Evolutionary conservation across 2,888 invertebrate genomes (phyloP), one percentile per base, ranked within the genome.

Genomic region (Noctua fimbriata): DNA sequence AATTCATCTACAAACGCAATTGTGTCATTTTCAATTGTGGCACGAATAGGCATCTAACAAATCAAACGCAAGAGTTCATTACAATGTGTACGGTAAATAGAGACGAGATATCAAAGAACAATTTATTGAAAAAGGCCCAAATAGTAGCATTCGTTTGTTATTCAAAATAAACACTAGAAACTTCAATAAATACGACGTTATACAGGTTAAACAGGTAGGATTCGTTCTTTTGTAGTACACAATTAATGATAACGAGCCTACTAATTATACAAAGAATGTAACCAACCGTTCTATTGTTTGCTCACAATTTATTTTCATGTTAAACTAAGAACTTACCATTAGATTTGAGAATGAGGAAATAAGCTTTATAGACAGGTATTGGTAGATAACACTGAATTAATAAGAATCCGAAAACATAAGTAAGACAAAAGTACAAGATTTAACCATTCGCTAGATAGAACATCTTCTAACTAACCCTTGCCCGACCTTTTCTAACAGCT

Each of bases 241-340:
- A 55, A 55, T 78, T 16, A 70, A 66, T 67, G 41, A 52, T 69
- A 67, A 58, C 41, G 58, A n/a, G 47, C n/a, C n/a, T 28, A 44
- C 18, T 66, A 77, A 58, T 58, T 66, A 78, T 49, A 44, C 41
- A 41, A 41, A 41, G 41, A 41, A 41, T 41, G 41, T 41, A 41
- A 52, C 24, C 49, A 67, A 82, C 9, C 10, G 65, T 36, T 65
- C 36, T 36, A 21, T 36, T 65, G 12, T 65, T 65, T 21, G 24
- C 16, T 21, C n/a, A 58, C 12, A 65, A 12, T 21, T 32, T 65
- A 32, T 21, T 10, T 65, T 21, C 3, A 65, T 65, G 65, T 24
- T 36, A 24, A 12, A 32, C 10, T 18, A 10, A 21, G 21, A 10
- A 65, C 21, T 24, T 36, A 24, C 65, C 21, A 21, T 65, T 60